Evolutionary conservation across 2,888 invertebrate species (phyloP).

Genomic region (Clunio marinus): DNA sequence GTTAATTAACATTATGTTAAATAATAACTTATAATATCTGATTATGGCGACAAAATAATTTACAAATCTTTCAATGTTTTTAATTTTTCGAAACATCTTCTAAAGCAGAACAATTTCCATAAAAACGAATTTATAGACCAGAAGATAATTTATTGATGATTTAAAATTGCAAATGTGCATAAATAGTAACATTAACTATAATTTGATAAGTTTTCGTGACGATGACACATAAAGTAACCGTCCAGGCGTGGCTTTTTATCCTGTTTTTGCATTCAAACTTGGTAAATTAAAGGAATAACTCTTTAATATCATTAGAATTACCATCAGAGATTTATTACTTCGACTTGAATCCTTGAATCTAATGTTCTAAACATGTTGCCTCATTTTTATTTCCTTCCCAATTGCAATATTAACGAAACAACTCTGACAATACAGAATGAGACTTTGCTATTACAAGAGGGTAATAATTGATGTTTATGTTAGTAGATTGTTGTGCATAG

Average conservation of each 20-base stretch:
- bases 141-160: too few relatives aligned
- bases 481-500: neutral
- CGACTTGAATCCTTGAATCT: too few relatives aligned
- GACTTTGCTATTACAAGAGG: neutral
- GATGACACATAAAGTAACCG: slow-evolving; percentile 37
- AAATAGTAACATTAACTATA: slow-evolving; percentile 26
- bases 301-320: neutral
- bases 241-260: slow-evolving; percentile 30
- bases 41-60: too few relatives aligned
- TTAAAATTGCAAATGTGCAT: slow-evolving; percentile 11
- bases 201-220: slow-evolving; percentile 31
- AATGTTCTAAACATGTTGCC: too few relatives aligned
- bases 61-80: too few relatives aligned
- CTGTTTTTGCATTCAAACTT: neutral
- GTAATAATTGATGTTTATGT: slow-evolving; percentile 17
- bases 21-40: too few relatives aligned
- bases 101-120: too few relatives aligned
- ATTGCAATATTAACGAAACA: too few relatives aligned
- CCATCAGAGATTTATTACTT: slow-evolving; percentile 20
- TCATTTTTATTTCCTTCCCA: too few relatives aligned
- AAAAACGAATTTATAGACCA: too few relatives aligned
- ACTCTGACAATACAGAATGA: neutral
- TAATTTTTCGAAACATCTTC: too few relatives aligned
- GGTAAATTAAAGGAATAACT: neutral
- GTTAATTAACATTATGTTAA: too few relatives aligned